phyloP scores from a whole-genome alignment of 2,888 invertebrate genomes.

The Ectemnius cavifrons region DNA sequence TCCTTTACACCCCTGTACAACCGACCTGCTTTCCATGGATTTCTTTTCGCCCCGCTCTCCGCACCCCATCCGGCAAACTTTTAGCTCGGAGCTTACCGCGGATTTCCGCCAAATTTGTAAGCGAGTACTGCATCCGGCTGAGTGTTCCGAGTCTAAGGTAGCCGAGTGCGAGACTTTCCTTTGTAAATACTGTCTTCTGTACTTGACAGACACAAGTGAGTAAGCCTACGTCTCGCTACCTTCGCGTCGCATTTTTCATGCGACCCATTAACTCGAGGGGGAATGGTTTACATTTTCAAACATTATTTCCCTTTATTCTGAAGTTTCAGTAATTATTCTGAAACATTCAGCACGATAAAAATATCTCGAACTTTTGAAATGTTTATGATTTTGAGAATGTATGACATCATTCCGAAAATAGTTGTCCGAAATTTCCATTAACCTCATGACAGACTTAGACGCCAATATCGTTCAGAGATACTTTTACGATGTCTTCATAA shows the following conservation, averaged over 20 bases:
- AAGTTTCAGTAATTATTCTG: slow-evolving; percentile 42
- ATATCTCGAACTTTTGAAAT: slow-evolving; percentile 7
- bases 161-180: too few species aligned
- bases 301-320: slow-evolving; percentile 8
- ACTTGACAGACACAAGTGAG: too few species aligned
- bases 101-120: not conserved
- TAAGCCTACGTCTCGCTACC: too few species aligned
- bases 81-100: too few species aligned
- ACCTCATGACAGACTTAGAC: not conserved
- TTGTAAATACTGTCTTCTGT: too few species aligned
- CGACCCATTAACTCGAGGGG: too few species aligned
- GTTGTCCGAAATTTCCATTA: not conserved
- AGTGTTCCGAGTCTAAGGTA: too few species aligned
- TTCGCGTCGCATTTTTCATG: too few species aligned
- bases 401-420: not conserved
- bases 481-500: too few species aligned
- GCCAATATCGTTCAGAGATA: too few species aligned
- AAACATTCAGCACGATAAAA: slow-evolving; percentile 24
- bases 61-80: not conserved
- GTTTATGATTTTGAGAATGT: too few species aligned
- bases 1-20: not conserved
- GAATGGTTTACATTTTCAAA: not conserved
- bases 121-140: too few species aligned
- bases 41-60: not conserved
- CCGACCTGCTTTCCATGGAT: slow-evolving; percentile 5